Evolutionary conservation across 2,113 vertebrate species (phyloP), one percentile per base, ranked within the genome.

Genomic region (Poeciliopsis occidentalis): DNA sequence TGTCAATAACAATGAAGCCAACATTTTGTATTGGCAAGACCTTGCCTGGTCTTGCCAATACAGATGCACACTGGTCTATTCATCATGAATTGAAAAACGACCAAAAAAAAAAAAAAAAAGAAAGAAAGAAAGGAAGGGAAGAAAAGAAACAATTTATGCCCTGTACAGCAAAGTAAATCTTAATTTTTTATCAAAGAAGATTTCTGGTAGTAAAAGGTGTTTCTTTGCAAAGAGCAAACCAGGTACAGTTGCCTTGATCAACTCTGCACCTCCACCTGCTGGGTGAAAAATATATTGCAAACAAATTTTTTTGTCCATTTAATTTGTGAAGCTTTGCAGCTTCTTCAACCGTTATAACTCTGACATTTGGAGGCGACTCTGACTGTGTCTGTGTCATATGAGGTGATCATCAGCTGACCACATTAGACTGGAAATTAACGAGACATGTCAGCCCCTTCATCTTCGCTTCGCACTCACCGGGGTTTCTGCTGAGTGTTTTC

Each of bases 351-450:
- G 41, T 73, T 81, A 66, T 64, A 54, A 68, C 29, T 10, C 47
- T 57, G 73, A 66, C 51, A 75, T 6, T 69, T 24, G 31, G 30
- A 26, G 12, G n/a, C 8, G 13, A 8, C 0, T 31, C n/a, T 30
- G 74, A 39, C 74, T 26, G 15, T 17, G 10, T 34, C 75, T 77
- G 65, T 69, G 69, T 83, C 78, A 79, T 19, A 19, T 63, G 67
- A 30, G 37, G 75, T 30, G 71, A 57, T 74, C 81, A 64, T 87
- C 85, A 87, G 80, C 86, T 92, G 91, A 93, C 66, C 79, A 78
- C 76, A 69, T 75, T 64, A 73, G 85, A 85, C 83, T 86, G 75
- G 68, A 77, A 54, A 82, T 70, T 60, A 88, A 85, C 57, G 69
- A 79, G 80, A 73, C 63, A 24, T 61, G 32, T 84, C 86, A 73